phyloP scores from a whole-genome alignment of 2,797 vertebrate species.

The Mormyrus proboscirostris region DNA sequence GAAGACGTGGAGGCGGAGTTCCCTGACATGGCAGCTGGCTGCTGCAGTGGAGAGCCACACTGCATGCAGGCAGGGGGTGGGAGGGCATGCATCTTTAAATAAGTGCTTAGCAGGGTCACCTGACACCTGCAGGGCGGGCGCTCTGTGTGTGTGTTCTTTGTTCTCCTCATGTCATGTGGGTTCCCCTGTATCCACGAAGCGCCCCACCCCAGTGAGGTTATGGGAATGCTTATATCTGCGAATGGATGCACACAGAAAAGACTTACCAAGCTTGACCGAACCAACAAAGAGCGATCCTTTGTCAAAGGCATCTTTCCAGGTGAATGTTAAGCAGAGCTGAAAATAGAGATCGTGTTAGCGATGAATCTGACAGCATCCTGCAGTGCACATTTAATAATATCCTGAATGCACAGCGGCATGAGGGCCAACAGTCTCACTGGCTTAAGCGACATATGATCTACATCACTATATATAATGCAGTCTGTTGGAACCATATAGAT shows the following conservation, averaged over 20 bases:
- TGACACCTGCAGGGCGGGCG: not conserved
- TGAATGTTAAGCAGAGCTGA: slow-evolving; percentile 93
- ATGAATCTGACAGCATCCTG: not conserved
- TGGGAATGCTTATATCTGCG: not conserved
- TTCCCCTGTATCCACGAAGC: not conserved
- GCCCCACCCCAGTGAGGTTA: not conserved
- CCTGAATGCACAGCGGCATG: not conserved
- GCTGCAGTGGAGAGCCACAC: not conserved
- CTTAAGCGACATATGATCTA: not conserved
- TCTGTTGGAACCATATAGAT: not conserved
- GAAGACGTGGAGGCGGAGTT: not conserved
- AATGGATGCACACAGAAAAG: not conserved
- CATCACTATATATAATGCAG: not conserved
- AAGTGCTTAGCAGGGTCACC: not conserved
- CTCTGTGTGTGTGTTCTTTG: too few species aligned
- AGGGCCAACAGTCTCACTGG: not conserved
- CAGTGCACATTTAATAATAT: not conserved
- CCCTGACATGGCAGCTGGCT: not conserved
- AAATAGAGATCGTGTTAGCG: slow-evolving; percentile 25
- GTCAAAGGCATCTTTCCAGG: slow-evolving; percentile 99
- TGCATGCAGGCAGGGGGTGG: not conserved
- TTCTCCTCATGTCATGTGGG: not conserved
- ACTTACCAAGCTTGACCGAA: slow-evolving; percentile 88
- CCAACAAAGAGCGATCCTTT: slow-evolving; percentile 97
- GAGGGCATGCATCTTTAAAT: not conserved